These are phyloP conservation scores for Xyrauchen texanus DNA, from an alignment of 2,113 vertebrate genomes.

Conservation along the genomic window DNA sequence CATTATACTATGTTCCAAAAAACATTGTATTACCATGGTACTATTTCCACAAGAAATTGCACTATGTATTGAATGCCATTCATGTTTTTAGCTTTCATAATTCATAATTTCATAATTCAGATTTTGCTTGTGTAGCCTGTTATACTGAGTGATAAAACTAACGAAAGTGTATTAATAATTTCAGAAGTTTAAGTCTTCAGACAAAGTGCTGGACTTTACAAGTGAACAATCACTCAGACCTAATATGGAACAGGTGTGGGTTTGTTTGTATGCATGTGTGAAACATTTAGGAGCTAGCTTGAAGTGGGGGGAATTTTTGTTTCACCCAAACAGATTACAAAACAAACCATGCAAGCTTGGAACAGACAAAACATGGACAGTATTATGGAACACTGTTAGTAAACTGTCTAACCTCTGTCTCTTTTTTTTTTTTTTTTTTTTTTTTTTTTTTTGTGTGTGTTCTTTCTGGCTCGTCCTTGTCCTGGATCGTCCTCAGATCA, in stretches of 20 bases:
- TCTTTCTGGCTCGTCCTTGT: conserved; percentile 34
- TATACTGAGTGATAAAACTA: not conserved
- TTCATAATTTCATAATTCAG: too few species aligned
- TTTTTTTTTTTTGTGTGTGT: not conserved
- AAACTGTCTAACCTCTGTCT: not conserved
- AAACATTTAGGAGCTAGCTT: too few species aligned
- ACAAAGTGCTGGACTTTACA: conserved; percentile 40
- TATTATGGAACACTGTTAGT: not conserved
- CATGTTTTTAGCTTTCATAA: too few species aligned
- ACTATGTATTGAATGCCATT: too few species aligned
- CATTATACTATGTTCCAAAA: too few species aligned
- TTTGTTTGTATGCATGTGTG: not conserved
- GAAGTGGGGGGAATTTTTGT: not conserved
- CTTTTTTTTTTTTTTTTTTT: not conserved
- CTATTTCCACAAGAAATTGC: too few species aligned
- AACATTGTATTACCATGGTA: too few species aligned
- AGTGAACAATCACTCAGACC: conserved; percentile 17
- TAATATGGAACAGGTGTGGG: conserved; percentile 39
- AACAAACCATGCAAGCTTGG: not conserved
- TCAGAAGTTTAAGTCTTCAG: conserved; percentile 54
- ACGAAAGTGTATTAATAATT: conserved; percentile 4
- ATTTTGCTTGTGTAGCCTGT: not conserved
- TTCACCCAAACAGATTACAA: not conserved
- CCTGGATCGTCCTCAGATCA: conserved; percentile 63
- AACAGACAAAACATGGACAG: conserved; percentile 19